These are phyloP conservation scores for Adelphocoris suturalis DNA, from an alignment of 2,888 invertebrate genomes.

Conservation along the genomic window DNA sequence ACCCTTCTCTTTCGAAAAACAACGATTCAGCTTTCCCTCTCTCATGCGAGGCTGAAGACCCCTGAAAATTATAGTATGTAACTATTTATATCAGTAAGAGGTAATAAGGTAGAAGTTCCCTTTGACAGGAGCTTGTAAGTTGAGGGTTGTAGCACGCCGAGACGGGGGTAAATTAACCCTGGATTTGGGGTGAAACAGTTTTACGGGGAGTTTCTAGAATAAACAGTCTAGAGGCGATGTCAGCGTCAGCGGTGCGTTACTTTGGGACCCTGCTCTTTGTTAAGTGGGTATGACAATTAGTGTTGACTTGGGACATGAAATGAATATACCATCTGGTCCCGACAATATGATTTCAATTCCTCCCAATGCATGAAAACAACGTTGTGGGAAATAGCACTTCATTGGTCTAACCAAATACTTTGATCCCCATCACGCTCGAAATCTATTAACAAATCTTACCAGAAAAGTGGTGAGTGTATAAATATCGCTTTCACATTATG, in stretches of 20 bases:
- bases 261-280: conserved; percentile 43
- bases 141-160: conserved; percentile 50
- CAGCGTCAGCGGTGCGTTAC: conserved; percentile 8
- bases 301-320: conserved; percentile 7
- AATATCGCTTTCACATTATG: too few species aligned
- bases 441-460: too few species aligned
- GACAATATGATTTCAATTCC: neutral
- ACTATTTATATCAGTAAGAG: conserved; percentile 57
- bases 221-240: conserved; percentile 56
- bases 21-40: neutral
- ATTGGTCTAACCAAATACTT: too few species aligned
- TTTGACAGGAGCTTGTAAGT: conserved; percentile 40
- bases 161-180: conserved; percentile 65
- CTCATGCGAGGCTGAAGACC: neutral
- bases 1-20: conserved; percentile 14
- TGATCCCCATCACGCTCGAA: too few species aligned
- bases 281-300: conserved; percentile 57
- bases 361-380: too few species aligned
- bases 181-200: conserved; percentile 24
- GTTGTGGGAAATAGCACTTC: too few species aligned
- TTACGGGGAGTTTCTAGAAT: conserved; percentile 41
- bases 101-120: conserved; percentile 33
- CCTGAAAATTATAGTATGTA: conserved; percentile 47
- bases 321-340: neutral
- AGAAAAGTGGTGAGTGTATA: too few species aligned